Base-by-base conservation (phyloP, 2,797 vertebrate species). In the Syndactyla subalaris region DNA sequence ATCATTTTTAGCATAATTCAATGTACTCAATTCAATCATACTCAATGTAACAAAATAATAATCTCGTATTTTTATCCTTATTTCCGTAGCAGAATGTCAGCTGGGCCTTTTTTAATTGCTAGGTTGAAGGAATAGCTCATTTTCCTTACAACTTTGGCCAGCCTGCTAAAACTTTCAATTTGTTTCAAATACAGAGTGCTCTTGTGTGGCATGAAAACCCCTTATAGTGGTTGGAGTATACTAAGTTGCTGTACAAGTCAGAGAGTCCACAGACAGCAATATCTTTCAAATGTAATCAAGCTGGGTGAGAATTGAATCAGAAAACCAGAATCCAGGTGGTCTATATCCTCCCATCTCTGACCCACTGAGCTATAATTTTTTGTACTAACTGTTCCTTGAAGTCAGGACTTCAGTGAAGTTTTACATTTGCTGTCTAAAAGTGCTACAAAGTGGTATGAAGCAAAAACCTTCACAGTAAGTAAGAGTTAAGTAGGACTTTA, bases 241-340 rank as follows among this genome's bases (percentile, higher is more conserved):
- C 76, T 29, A 89, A 77, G 74, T 85, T 87, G 39, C 46, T 67
- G 30, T 68, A 63, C 55, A 73, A 85, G 77, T 84, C 88, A 85
- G 49, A 39, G 70, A 88, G 46, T 29, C 81, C 61, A 80, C 54
- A 68, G 52, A 71, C 46, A 85, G 68, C 18, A 82, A 61, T 71
- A 67, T 54, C 61, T 87, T 91, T 74, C 59, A 72, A 87, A 85
- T 49, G n/a, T 23, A 58, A 30, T 74, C 84, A 85, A 95, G 72
- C 61, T 94, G 86, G 23, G 72, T 65, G 38, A 89, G 87, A 94
- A 93, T 14, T 91, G 78, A 93, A 65, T 72, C 61, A 38, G 39
- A 29, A 89, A 83, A 88, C 45, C 67, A 39, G 43, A 88, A 74
- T 79, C 24, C 65, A 82, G 65, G 70, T 74, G 78, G 49, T 71